phyloP scores from a whole-genome alignment of 2,113 vertebrate species.

The Vidua macroura region DNA sequence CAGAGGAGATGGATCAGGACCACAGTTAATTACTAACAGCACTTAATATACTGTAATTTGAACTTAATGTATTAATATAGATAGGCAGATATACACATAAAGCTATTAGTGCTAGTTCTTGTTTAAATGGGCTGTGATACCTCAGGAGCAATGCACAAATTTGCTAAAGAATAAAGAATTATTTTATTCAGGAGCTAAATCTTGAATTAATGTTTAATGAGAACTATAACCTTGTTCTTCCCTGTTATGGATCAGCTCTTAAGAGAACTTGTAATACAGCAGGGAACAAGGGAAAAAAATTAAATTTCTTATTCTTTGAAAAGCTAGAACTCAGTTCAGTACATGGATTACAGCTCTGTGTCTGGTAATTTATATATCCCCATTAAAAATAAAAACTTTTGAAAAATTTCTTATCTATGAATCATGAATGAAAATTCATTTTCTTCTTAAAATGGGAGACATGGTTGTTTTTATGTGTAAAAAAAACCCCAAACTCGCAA shows the following conservation, averaged over 20 bases:
- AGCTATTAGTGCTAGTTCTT: background rate
- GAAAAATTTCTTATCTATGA: background rate
- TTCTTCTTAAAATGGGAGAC: background rate
- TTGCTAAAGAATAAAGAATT: background rate
- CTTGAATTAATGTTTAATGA: conserved; percentile 38
- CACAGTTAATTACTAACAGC: background rate
- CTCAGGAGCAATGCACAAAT: background rate
- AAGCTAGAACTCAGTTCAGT: background rate
- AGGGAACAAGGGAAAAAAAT: background rate
- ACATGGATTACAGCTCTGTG: background rate
- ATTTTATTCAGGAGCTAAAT: conserved; percentile 31
- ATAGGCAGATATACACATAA: background rate
- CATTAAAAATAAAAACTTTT: background rate
- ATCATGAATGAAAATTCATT: background rate
- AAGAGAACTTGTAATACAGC: background rate
- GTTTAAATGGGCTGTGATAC: background rate
- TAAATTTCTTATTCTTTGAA: background rate
- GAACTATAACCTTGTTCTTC: conserved; percentile 35
- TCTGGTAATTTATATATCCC: background rate
- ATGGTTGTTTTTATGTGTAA: background rate
- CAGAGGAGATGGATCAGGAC: background rate
- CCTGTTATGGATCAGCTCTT: background rate
- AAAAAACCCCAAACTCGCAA: background rate
- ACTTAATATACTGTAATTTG: background rate
- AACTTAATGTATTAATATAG: background rate